Conservation (phyloP, 1,140 invertebrate species). For the Dinoponera quadriceps region DNA sequence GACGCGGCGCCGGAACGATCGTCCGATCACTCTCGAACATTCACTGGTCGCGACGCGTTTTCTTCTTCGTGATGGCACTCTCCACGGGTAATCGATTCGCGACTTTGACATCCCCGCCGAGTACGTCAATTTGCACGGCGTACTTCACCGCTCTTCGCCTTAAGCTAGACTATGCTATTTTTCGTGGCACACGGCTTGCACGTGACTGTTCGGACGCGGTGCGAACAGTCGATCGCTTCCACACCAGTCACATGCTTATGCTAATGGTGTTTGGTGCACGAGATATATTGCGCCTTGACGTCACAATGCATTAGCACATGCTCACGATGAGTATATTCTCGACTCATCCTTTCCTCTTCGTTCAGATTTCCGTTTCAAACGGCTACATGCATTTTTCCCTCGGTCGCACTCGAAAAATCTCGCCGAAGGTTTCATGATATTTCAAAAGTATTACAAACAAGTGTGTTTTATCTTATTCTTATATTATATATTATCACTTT, state of each 20-base stretch:
- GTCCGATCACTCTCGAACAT: background rate
- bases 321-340: slow-evolving; percentile 52
- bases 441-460: background rate
- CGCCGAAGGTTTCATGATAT: background rate
- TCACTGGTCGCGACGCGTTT: slow-evolving; percentile 9
- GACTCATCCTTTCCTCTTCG: background rate
- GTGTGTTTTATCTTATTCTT: too few relatives aligned
- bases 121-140: background rate
- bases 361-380: slow-evolving; percentile 22
- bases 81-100: background rate
- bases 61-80: slow-evolving; percentile 1
- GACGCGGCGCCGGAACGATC: background rate
- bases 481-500: too few relatives aligned
- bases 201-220: background rate
- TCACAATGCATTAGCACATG: slow-evolving; percentile 72
- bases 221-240: slow-evolving; percentile 40
- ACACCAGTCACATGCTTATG: slow-evolving; percentile 73
- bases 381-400: background rate
- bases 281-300: slow-evolving; percentile 67
- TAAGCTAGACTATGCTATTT: slow-evolving; percentile 2
- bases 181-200: slow-evolving; percentile 25
- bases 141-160: slow-evolving; percentile 12
- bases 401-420: background rate
- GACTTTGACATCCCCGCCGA: background rate
- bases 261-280: slow-evolving; percentile 69